These are phyloP conservation scores for Osmoderma eremita DNA, from an alignment of 2,888 invertebrate genomes.

Conservation along the genomic window DNA sequence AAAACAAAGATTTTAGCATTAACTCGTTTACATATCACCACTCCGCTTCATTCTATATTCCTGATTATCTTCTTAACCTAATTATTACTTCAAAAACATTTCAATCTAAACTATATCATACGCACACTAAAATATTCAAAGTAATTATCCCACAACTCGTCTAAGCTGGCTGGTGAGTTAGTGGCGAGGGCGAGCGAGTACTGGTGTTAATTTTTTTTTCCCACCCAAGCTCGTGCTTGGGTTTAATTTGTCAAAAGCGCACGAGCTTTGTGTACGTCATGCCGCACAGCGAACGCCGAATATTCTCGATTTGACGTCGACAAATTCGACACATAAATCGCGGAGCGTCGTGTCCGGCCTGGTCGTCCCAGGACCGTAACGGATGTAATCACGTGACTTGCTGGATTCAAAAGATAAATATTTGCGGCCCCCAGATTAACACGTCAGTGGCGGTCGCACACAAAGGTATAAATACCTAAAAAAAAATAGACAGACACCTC, in stretches of 20 bases:
- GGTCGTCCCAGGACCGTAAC: slow-evolving; percentile 36
- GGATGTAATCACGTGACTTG: slow-evolving; percentile 44
- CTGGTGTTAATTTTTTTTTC: slow-evolving; percentile 35
- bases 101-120: too few relatives aligned
- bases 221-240: slow-evolving; percentile 33
- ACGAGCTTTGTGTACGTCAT: slow-evolving; percentile 27
- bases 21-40: too few relatives aligned
- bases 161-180: not conserved
- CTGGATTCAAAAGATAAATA: slow-evolving; percentile 51
- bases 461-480: slow-evolving; percentile 17
- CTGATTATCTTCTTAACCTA: too few relatives aligned
- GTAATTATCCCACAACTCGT: slow-evolving; percentile 2
- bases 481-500: slow-evolving; percentile 3
- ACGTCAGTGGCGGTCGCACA: slow-evolving; percentile 36
- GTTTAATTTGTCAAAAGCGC: slow-evolving; percentile 41
- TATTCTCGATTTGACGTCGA: slow-evolving; percentile 47
- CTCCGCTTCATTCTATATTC: too few relatives aligned
- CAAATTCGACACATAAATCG: slow-evolving; percentile 50
- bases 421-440: slow-evolving; percentile 48
- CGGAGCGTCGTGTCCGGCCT: slow-evolving; percentile 33
- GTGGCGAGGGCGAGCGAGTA: not conserved
- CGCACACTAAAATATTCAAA: slow-evolving; percentile 2
- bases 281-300: slow-evolving; percentile 31
- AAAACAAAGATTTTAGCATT: too few relatives aligned
- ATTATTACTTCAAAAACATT: too few relatives aligned